These are phyloP conservation scores for Pseudococcus viburni DNA, from an alignment of 2,888 invertebrate genomes.

Conservation along the genomic window DNA sequence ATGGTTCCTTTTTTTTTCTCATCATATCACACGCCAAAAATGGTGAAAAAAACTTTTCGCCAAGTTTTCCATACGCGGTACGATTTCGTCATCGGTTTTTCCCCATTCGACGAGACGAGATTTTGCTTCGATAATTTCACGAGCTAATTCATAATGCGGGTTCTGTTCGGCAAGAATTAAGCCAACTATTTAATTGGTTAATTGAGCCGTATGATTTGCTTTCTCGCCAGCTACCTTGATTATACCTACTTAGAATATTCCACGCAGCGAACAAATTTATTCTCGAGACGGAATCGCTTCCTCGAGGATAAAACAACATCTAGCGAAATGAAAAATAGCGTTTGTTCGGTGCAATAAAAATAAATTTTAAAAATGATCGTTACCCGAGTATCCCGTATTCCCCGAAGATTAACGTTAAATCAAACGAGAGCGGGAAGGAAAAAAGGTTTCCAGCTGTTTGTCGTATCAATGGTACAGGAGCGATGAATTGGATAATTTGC, in stretches of 20 bases:
- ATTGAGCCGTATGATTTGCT: conserved; percentile 14
- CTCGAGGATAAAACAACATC: conserved; percentile 20
- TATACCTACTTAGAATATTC: conserved; percentile 5
- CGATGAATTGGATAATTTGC: conserved; percentile 52
- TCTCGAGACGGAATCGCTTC: neutral
- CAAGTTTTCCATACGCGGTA: neutral
- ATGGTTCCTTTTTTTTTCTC: neutral
- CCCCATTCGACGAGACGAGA: neutral
- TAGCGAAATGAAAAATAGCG: conserved; percentile 6
- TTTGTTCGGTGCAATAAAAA: conserved; percentile 20
- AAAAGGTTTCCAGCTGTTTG: conserved; percentile 33
- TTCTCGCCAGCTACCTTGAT: conserved; percentile 30
- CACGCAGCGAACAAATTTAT: neutral
- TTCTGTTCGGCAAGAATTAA: neutral
- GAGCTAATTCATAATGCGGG: neutral
- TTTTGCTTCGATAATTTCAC: neutral
- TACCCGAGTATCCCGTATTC: conserved; percentile 32
- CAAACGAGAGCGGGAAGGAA: neutral
- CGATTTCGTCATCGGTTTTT: neutral
- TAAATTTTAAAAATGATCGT: conserved; percentile 53
- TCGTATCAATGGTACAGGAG: neutral
- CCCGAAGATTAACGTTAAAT: conserved; percentile 47
- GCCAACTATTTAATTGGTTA: neutral
- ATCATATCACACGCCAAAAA: neutral
- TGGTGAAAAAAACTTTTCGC: neutral